Base-by-base conservation (phyloP, 2,797 vertebrate genomes). In the Jordanella pulchra region DNA sequence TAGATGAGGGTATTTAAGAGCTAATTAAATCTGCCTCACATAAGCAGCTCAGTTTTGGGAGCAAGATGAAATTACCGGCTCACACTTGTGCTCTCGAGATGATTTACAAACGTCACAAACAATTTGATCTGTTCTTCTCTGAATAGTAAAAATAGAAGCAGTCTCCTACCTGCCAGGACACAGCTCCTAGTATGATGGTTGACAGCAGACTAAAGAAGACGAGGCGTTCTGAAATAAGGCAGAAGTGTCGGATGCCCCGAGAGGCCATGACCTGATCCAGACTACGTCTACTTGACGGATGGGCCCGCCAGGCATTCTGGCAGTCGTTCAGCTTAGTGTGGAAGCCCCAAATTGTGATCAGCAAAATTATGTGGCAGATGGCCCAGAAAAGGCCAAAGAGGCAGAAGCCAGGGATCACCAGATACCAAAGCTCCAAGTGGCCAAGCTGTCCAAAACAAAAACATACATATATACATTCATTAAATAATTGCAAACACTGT, bases 181-280 rank as follows among this genome's bases (percentile, higher is more conserved):
- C 97, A 0, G 96, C 96, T 44, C 95, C 97, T 70, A 99, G 91
- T 86, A 97, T 94, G 44, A 92, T 91, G 3, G 97, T 99, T 0
- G 97, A 96, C 27, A 99, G 86, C 76, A 99, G 92, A 81, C 95
- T 95, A 79, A 99, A 99, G 91, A 99, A 96, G 1, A 97, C 96
- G 82, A 99, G 95, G 28, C 96, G 96, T 30, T 99, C 96, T 0
- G 98, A 99, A 90, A 99, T 99, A 81, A 99, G 95, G 86, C 97
- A 99, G 93, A 99, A 99, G 93, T 99, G 98, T 28, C 98, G 95
- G 94, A 99, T 97, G 74, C 98, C 98, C 91, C 97, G 96, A 30
- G 98, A 99, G 32, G 97, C 97, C 98, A 99, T 99, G 82, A 98
- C 95, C 91, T 96, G 95, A 67, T 97, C 95, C 77, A 99, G 95